Base-by-base conservation (phyloP, 2,888 invertebrate species). In the Epistrophe grossulariae region DNA sequence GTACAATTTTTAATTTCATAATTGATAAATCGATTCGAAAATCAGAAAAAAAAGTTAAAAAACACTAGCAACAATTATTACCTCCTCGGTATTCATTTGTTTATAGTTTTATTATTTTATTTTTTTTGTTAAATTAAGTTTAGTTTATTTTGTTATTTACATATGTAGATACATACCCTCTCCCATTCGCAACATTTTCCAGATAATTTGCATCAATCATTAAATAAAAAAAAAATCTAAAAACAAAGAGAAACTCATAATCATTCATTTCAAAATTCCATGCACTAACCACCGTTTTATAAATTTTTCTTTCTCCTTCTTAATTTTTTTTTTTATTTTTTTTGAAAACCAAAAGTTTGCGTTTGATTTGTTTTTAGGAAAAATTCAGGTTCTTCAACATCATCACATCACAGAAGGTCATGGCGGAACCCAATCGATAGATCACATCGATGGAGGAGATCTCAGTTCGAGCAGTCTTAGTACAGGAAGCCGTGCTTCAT, bases 401-500 rank as follows among this genome's bases (percentile, higher is more conserved):
- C 79, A 88, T 70, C 64, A 89, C 57, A 89, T 78, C 6, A 89
- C 89, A 6, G 94, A 94, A 59, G 94, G 94, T 24, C 24, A 24
- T 90, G 94, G 94, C 76, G 94, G 94, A 74, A 95, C 95, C 40
- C 88, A 89, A 79, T 95, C 95, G 89, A 90, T 95, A 88, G 91
- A 91, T 24, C 91, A 91, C 71, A 94, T 94, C 28, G 95, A 96
- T 89, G 89, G 90, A 40, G 91, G 91, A 48, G 95, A 94, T 66
- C 93, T 97, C 68, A 97, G 97, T 91, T 96, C 97, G 45, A 97
- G 97, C 92, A 97, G 97, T 92, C 96, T 97, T 90, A 97, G 97
- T 91, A 97, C 97, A 0, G 95, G 96, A 13, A 97, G 97, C 90
- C 95, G 97, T 73, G 96, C 96, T 15, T 97, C 97, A 0, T 93